phyloP scores from a whole-genome alignment of 2,888 invertebrate species.

The Dinocampus coccinellae region DNA sequence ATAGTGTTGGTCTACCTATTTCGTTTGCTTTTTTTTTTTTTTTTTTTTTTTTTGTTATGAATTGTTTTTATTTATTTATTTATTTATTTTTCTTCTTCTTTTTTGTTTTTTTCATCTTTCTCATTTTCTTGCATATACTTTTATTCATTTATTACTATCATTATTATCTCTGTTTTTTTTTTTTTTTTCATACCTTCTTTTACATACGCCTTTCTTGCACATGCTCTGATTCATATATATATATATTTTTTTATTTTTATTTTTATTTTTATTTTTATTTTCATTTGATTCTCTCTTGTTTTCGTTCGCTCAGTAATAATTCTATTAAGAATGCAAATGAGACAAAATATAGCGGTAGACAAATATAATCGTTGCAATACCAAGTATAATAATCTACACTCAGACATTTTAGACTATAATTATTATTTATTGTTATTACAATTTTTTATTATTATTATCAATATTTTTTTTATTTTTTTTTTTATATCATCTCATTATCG shows the following conservation, averaged over 20 bases:
- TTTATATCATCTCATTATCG: constrained; percentile 2
- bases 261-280: too few species aligned
- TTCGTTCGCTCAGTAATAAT: constrained; percentile 54
- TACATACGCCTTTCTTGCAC: not conserved
- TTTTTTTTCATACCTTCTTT: not conserved
- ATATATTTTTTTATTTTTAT: too few species aligned
- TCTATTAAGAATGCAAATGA: constrained; percentile 61
- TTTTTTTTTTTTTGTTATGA: constrained; percentile 19
- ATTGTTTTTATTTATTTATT: not conserved
- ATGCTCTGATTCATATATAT: not conserved
- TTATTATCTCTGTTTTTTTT: too few species aligned
- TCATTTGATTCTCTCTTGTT: constrained; percentile 22
- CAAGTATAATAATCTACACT: constrained; percentile 51
- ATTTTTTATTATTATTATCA: constrained; percentile 36
- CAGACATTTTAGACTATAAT: too few species aligned
- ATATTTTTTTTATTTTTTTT: constrained; percentile 1
- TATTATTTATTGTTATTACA: constrained; percentile 23
- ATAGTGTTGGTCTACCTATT: not conserved
- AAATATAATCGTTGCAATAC: constrained; percentile 52
- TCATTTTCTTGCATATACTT: constrained; percentile 17
- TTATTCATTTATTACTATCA: too few species aligned
- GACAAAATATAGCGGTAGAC: constrained; percentile 49
- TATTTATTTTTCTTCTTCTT: constrained; percentile 9
- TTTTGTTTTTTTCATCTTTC: constrained; percentile 7
- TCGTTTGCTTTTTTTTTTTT: constrained; percentile 14